These are phyloP conservation scores for Stenichneumon culpator DNA, from an alignment of 2,888 invertebrate species.

Conservation along the genomic window DNA sequence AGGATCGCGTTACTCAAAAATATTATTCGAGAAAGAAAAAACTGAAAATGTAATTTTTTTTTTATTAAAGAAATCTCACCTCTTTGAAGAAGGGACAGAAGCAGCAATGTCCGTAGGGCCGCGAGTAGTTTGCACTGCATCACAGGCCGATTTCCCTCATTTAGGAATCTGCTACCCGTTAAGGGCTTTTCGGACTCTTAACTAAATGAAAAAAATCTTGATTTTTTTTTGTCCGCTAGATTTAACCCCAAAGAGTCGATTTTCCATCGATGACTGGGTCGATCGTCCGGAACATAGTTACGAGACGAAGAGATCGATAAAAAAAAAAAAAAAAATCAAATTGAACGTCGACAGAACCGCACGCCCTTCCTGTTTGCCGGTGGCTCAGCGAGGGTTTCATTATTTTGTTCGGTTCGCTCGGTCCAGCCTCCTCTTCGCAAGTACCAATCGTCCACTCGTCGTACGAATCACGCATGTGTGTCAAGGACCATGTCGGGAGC, in stretches of 20 bases:
- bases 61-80: constrained; percentile 68
- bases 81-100: constrained; percentile 71
- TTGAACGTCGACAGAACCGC: neutral
- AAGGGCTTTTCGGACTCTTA: constrained; percentile 10
- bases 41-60: neutral
- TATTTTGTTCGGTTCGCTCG: constrained; percentile 26
- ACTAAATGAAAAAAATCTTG: neutral
- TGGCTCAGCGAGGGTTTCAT: constrained; percentile 5
- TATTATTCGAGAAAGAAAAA: neutral
- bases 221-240: neutral
- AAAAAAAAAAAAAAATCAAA: neutral
- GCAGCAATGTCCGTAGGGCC: constrained; percentile 68
- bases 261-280: constrained; percentile 33
- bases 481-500: constrained; percentile 73
- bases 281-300: constrained; percentile 35
- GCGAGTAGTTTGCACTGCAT: constrained; percentile 56
- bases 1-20: neutral
- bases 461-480: constrained; percentile 70
- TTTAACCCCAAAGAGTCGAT: constrained; percentile 37
- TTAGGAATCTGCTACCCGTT: neutral
- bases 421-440: constrained; percentile 21
- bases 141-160: constrained; percentile 53
- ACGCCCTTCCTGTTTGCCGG: constrained; percentile 25
- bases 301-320: neutral
- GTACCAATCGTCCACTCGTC: constrained; percentile 56